Base-by-base conservation (phyloP, 2,888 invertebrate genomes). In the Hydrotaea cyrtoneurina region DNA sequence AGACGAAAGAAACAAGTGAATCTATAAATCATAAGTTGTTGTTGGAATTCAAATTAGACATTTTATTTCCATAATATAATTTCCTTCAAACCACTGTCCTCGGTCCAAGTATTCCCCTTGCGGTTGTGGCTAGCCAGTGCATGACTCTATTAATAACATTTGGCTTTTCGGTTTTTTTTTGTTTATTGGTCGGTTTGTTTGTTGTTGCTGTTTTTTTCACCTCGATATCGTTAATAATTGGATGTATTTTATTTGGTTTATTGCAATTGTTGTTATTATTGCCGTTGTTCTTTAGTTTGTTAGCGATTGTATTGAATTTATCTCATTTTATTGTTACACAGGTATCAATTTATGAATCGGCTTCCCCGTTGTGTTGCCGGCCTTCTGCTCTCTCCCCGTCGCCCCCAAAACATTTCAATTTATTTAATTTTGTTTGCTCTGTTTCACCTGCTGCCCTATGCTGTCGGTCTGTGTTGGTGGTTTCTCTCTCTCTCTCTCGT, bases 261-360 rank as follows among this genome's bases (percentile, higher is more conserved):
- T 15, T 62, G 7, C n/a, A 31, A 26, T 36, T 62, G 23, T n/a
- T 15, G 26, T 26, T 62, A n/a, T 36, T 62, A 26, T 36, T 62
- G 23, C 31, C 26, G 26, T 26, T 59, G 31, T 36, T 78, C 78
- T 78, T 75, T 74, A 75, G 39, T 74, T 64, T 19, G 69, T 69
- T 57, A 74, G 21, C 36, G n/a, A 64, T 19, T 50, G 3, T 55
- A 17, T 46, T 59, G 57, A 17, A 57, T 23, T 62, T 80, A 76
- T 19, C 64, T 36, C 19, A 66, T 39, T 66, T 43, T 73, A 55
- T 78, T 78, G 69, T 82, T 74, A 79, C 50, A 50, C 82, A 82
- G 78, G 71, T 82, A 82, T 79, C 75, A 82, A 82, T 82, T 82
- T 72, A 82, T 50, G 50, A 50, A 82, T 75, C 72, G 75, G 78